phyloP scores from a whole-genome alignment of 2,888 invertebrate genomes.

The Pilophorus perplexus region DNA sequence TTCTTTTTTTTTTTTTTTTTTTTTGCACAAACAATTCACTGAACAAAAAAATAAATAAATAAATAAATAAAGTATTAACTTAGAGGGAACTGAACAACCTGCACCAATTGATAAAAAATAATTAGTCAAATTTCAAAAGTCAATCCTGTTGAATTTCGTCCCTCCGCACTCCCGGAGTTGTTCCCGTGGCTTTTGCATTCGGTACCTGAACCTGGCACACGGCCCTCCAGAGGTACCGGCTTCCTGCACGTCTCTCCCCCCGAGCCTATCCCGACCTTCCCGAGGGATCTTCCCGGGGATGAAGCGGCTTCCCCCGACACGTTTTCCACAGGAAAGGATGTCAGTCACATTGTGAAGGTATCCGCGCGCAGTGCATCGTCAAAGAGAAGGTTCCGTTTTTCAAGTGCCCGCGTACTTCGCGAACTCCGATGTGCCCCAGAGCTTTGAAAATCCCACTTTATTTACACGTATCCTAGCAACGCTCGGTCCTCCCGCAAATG shows the following conservation, averaged over 20 bases:
- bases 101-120: too few relatives aligned
- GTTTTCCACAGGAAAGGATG: conserved; percentile 34
- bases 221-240: conserved; percentile 13
- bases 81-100: too few relatives aligned
- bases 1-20: too few relatives aligned
- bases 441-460: background rate
- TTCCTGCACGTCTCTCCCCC: conserved; percentile 1
- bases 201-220: background rate
- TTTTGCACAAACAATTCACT: too few relatives aligned
- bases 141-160: background rate
- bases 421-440: background rate
- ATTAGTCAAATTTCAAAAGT: too few relatives aligned
- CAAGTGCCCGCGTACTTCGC: background rate
- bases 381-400: conserved; percentile 25
- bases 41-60: too few relatives aligned
- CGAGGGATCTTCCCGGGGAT: conserved; percentile 1
- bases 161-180: background rate
- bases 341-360: conserved; percentile 22
- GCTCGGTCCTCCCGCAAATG: too few relatives aligned
- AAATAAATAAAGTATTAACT: too few relatives aligned
- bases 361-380: too few relatives aligned
- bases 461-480: background rate
- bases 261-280: background rate
- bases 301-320: conserved; percentile 11
- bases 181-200: background rate